phyloP scores from a whole-genome alignment of 92 coral and sea anemone species.

The Blastomussa wellsi region DNA sequence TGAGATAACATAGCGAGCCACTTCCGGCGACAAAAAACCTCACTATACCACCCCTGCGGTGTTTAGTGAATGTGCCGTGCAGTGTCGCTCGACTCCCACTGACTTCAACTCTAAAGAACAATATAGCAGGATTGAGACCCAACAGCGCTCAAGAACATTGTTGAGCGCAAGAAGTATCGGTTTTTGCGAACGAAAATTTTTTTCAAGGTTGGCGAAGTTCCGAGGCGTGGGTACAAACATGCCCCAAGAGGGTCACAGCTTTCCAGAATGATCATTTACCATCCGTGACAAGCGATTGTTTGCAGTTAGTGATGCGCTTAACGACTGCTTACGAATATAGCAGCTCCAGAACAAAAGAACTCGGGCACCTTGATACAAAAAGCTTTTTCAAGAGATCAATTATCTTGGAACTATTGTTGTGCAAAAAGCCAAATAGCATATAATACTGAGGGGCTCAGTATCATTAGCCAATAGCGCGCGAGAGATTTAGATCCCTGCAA shows the following conservation, averaged over 20 bases:
- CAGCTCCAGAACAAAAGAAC: slow-evolving; percentile 26
- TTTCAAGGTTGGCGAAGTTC: not conserved
- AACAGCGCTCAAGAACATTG: not conserved
- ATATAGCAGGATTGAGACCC: slow-evolving; percentile 7
- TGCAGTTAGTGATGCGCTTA: slow-evolving; percentile 40
- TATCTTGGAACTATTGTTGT: slow-evolving; percentile 37
- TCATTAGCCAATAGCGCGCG: slow-evolving; percentile 12
- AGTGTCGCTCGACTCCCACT: not conserved
- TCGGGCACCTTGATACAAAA: slow-evolving; percentile 27
- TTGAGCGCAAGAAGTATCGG: not conserved
- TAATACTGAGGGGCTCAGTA: slow-evolving; percentile 12
- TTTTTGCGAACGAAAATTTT: not conserved
- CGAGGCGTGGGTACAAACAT: not conserved
- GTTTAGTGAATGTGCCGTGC: slow-evolving; percentile 14
- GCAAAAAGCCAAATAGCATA: slow-evolving; percentile 19
- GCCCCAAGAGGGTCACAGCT: not conserved
- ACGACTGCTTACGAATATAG: slow-evolving; percentile 40
- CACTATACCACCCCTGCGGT: slow-evolving; percentile 47
- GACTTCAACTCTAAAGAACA: not conserved
- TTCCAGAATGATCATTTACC: not conserved
- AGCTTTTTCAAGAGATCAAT: slow-evolving; percentile 42
- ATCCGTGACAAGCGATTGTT: slow-evolving; percentile 32
- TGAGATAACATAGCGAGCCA: slow-evolving; percentile 10
- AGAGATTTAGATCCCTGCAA: slow-evolving; percentile 38
- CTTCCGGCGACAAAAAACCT: slow-evolving; percentile 50